Evolutionary conservation across 2,888 invertebrate species (phyloP).

Genomic region (Gastracanthus pulcherrimus): DNA sequence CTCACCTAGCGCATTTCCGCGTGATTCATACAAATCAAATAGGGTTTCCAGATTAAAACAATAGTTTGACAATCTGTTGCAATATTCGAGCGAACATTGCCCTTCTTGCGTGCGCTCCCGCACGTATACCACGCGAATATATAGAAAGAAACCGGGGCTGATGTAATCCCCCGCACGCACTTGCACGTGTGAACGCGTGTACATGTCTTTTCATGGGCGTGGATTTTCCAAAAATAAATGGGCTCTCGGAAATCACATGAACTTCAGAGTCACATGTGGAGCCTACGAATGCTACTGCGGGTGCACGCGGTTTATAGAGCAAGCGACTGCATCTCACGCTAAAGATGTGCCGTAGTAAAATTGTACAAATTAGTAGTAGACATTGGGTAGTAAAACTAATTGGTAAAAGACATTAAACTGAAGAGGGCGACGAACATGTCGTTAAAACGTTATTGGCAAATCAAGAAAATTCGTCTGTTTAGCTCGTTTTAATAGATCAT

Average conservation of each 20-base stretch:
- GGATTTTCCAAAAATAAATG: conserved; percentile 38
- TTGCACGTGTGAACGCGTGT: not conserved
- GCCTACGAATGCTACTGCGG: not conserved
- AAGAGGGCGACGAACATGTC: too few relatives aligned
- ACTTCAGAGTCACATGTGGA: not conserved
- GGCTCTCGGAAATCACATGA: conserved; percentile 8
- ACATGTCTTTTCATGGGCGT: conserved; percentile 3
- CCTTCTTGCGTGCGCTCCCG: not conserved
- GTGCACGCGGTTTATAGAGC: not conserved
- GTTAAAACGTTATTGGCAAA: too few relatives aligned
- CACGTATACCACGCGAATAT: conserved; percentile 25
- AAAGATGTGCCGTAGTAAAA: too few relatives aligned
- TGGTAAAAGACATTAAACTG: too few relatives aligned
- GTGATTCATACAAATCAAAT: not conserved
- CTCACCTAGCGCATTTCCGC: not conserved
- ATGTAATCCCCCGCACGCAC: not conserved
- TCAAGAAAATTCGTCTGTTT: too few relatives aligned
- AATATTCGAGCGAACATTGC: not conserved
- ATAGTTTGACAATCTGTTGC: conserved; percentile 16
- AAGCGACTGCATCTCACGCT: not conserved
- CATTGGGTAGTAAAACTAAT: too few relatives aligned
- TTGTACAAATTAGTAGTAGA: too few relatives aligned
- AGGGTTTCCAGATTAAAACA: not conserved
- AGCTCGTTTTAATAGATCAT: too few relatives aligned
- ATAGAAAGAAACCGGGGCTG: not conserved